Conservation (phyloP, 1,140 invertebrate species). For the Tenebrio molitor region DNA sequence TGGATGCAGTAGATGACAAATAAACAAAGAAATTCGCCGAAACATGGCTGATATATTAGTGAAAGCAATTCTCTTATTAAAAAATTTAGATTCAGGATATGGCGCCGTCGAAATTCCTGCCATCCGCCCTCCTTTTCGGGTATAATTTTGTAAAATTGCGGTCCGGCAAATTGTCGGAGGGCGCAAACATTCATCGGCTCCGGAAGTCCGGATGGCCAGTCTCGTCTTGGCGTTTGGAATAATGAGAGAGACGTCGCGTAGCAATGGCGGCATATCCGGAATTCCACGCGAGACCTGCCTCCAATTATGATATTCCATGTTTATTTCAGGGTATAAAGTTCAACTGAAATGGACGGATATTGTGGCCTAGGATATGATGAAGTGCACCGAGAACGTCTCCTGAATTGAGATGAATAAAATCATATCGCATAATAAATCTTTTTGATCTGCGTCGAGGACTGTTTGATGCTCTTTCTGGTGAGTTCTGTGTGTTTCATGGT, state of each 20-base stretch:
- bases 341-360: slow-evolving; percentile 58
- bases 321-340: slow-evolving; percentile 61
- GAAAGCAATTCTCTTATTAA: too few relatives aligned
- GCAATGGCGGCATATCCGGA: slow-evolving; percentile 56
- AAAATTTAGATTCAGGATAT: too few relatives aligned
- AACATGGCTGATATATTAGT: too few relatives aligned
- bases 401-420: slow-evolving; percentile 61
- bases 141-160: background rate
- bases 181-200: background rate
- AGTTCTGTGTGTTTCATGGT: slow-evolving; percentile 12
- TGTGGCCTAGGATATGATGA: slow-evolving; percentile 57
- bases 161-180: background rate
- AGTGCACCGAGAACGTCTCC: slow-evolving; percentile 51
- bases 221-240: slow-evolving; percentile 20
- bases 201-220: slow-evolving; percentile 17
- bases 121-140: background rate
- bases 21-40: too few relatives aligned
- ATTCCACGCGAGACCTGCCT: slow-evolving; percentile 55
- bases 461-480: slow-evolving; percentile 37
- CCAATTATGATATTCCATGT: slow-evolving; percentile 62
- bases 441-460: slow-evolving; percentile 34
- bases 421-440: slow-evolving; percentile 47
- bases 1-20: too few relatives aligned
- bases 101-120: too few relatives aligned
- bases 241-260: slow-evolving; percentile 50